Conservation (phyloP, 92 coral and sea anemone genomes). For the Umimayanthus chanpuru region DNA sequence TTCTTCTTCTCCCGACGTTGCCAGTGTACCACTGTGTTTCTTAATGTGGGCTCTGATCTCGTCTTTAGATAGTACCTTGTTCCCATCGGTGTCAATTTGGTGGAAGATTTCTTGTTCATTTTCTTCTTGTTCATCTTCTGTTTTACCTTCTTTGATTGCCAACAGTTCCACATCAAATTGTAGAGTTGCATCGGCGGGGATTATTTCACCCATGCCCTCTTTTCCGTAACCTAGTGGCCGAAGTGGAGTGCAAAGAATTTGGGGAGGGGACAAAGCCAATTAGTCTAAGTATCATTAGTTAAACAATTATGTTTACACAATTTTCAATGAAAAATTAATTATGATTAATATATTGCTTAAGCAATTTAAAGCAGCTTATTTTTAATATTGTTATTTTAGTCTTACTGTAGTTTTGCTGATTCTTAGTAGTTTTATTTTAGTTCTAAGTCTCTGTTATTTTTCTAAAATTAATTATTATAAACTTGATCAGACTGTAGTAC, state of each 20-base stretch:
- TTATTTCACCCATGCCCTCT: slow-evolving; percentile 70
- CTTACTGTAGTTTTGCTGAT: too few relatives aligned
- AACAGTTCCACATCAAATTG: slow-evolving; percentile 83
- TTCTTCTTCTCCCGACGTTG: slow-evolving; percentile 53
- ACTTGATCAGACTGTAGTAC: too few relatives aligned
- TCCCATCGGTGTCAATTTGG: slow-evolving; percentile 76
- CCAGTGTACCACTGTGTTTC: slow-evolving; percentile 71
- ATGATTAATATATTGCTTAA: neutral
- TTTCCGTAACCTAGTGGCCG: slow-evolving; percentile 72
- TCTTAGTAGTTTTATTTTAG: too few relatives aligned
- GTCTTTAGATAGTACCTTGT: slow-evolving; percentile 68
- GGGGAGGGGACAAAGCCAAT: slow-evolving; percentile 30
- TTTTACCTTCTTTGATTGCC: slow-evolving; percentile 59
- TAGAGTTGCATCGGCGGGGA: slow-evolving; percentile 83
- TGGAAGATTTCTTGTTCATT: slow-evolving; percentile 65
- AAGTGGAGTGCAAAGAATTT: neutral
- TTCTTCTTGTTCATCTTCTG: slow-evolving; percentile 32
- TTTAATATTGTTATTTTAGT: too few relatives aligned
- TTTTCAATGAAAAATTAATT: neutral
- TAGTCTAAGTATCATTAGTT: neutral
- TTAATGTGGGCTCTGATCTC: slow-evolving; percentile 71
- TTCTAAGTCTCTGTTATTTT: too few relatives aligned
- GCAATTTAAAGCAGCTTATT: too few relatives aligned
- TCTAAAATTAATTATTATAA: too few relatives aligned
- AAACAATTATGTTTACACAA: neutral